Base-by-base conservation (phyloP, 2,888 invertebrate species). In the Meteorus cinctellus region DNA sequence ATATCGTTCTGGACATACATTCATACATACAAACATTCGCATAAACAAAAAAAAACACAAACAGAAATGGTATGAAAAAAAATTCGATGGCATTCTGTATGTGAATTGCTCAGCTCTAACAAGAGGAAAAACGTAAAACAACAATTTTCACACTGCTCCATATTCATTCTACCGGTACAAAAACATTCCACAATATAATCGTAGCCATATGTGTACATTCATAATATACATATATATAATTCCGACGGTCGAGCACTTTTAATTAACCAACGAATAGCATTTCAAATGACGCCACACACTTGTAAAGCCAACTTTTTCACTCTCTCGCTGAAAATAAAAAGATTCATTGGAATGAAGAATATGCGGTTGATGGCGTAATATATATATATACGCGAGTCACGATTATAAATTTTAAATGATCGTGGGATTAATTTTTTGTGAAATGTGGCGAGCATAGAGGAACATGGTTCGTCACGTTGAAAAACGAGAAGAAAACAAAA, bases 291-390 rank as follows among this genome's bases (percentile, higher is more conserved):
- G 79, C 16, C n/a, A 55, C 55, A 55, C 78, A 76, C 75, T 78
- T 77, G 80, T 79, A 78, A 55, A 55, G 77, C 76, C 77, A 62
- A 76, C 73, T 77, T 77, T 67, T 77, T 66, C 66, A 75, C 72
- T 73, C 69, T 65, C 70, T 72, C 70, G 29, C 29, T n/a, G 1
- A 14, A 24, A 19, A 67, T 34, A 81, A 81, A 79, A 78, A 79
- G 76, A 78, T 80, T 78, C 77, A 80, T 80, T 78, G 81, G 77
- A 81, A 79, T 74, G 75, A 71, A 48, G 72, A 72, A 79, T 78
- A 76, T 74, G 74, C 65, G 62, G 45, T 72, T 55, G 19, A 8
- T 55, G 19, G 19, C 8, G 55, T 55, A 19, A 55, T 55, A 55
- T 55, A 55, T 19, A 55, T 55, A 19, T 55, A 55, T 55, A 8